Evolutionary conservation across 1,140 invertebrate species (phyloP), one percentile per base, ranked within the genome.

Genomic region (Cotesia typhae): DNA sequence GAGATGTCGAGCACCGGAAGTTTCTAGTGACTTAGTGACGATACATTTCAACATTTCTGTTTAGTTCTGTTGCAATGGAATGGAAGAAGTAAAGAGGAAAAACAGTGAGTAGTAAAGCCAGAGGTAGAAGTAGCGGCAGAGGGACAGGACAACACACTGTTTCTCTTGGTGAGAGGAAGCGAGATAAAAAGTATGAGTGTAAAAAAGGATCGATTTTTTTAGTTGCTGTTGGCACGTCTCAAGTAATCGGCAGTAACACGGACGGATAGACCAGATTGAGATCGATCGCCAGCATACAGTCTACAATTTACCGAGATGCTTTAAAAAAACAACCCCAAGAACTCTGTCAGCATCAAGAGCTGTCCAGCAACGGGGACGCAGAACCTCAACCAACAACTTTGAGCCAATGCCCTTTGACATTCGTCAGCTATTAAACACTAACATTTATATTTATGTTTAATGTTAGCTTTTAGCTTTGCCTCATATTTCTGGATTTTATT

Each of bases 181-280:
- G n/a, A 55, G 52, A 35, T n/a, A 38, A 60, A 41, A 10, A 41
- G 3, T 35, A 69, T 28, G 14, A 47, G 20, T 14, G n/a, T 20
- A 47, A n/a, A 36, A 67, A 28, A 12, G 12, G 41, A 70, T 52
- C 14, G 36, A 36, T 70, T 47, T 37, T 64, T 20, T 38, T 47
- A 9, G 41, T 47, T 47, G 65, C 47, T 70, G 60, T 64, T 70
- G 69, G 60, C 60, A 51, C 69, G 60, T 70, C 60, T 52, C 69
- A 53, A 70, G 59, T 64, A 70, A 70, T 70, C 59, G 69, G 17
- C 60, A 61, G 69, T 20, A 68, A 68, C 36, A 55, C 69, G 69
- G 64, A 55, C 3, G 14, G 60, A 61, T 36, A 35, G 60, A 59
- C 5, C 47, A 38, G 69, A 63, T 70, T 64, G 69, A 52, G 60